Evolutionary conservation across 2,888 invertebrate species (phyloP).

Genomic region (Pandemis cinnamomeana): DNA sequence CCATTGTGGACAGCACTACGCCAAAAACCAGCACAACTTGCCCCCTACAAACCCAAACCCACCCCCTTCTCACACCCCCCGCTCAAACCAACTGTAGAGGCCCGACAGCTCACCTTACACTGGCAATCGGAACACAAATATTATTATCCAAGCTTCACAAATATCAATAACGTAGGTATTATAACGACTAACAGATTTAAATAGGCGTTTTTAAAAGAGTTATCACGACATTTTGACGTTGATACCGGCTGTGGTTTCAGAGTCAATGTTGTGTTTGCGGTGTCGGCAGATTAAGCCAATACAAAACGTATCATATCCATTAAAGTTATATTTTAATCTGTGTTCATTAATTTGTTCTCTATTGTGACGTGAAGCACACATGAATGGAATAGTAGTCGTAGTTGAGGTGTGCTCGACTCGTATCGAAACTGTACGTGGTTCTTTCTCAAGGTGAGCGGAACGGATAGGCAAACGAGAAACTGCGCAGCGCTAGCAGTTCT

Average conservation of each 20-base stretch:
- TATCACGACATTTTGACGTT: conserved; percentile 61
- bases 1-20: conserved; percentile 78
- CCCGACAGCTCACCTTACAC: conserved; percentile 58
- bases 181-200: conserved; percentile 80
- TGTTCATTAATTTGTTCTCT: too few relatives aligned
- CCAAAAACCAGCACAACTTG: conserved; percentile 57
- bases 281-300: conserved; percentile 8
- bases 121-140: conserved; percentile 77
- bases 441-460: too few relatives aligned
- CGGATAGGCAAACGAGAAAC: too few relatives aligned
- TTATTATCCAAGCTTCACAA: conserved; percentile 83
- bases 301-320: not conserved
- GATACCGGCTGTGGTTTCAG: conserved; percentile 47
- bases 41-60: conserved; percentile 51
- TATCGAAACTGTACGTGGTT: too few relatives aligned
- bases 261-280: conserved; percentile 17
- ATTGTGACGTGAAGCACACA: too few relatives aligned
- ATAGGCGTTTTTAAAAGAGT: conserved; percentile 63
- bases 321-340: too few relatives aligned
- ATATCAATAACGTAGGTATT: conserved; percentile 81
- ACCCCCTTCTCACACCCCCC: conserved; percentile 47
- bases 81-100: conserved; percentile 46
- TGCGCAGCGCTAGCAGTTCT: too few relatives aligned
- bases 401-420: too few relatives aligned
- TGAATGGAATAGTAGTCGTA: too few relatives aligned